Conservation (phyloP, 1,140 invertebrate species). For the Tenebrio molitor region DNA sequence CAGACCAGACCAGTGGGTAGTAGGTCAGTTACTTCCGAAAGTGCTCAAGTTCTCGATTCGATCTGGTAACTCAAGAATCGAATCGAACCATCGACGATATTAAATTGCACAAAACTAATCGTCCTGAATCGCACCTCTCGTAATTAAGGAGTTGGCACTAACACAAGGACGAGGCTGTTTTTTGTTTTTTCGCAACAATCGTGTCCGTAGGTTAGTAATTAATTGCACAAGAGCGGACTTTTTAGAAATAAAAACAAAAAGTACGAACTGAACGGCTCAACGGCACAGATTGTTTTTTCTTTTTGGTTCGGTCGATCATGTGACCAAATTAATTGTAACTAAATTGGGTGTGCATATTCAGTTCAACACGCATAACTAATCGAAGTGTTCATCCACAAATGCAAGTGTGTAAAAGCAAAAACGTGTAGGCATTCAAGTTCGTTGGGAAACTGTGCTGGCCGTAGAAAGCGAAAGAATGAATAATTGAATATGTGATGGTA, state of each 20-base stretch:
- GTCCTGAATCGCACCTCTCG: no score
- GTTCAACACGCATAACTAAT: slow-evolving; percentile 26
- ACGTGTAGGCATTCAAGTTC: slow-evolving; percentile 46
- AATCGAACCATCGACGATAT: no score
- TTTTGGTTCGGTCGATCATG: neutral
- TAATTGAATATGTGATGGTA: slow-evolving; percentile 40
- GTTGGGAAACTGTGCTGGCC: slow-evolving; percentile 44
- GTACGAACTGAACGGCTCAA: neutral
- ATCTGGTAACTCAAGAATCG: no score
- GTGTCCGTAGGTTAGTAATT: neutral
- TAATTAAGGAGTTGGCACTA: slow-evolving; percentile 1
- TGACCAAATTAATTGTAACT: no score
- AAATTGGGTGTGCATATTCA: neutral
- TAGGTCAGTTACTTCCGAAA: slow-evolving; percentile 29
- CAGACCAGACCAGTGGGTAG: slow-evolving; percentile 6
- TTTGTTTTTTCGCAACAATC: neutral
- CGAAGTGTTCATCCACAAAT: slow-evolving; percentile 34
- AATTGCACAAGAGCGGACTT: neutral
- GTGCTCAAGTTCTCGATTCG: neutral
- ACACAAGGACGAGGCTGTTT: slow-evolving; percentile 9
- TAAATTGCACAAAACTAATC: no score
- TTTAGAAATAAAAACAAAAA: slow-evolving; percentile 3
- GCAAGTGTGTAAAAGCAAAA: slow-evolving; percentile 43
- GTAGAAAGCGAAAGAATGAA: slow-evolving; percentile 48
- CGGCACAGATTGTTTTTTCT: neutral